These are phyloP conservation scores for Conops quadrifasciatus DNA, from an alignment of 2,888 invertebrate species.

Conservation along the genomic window DNA sequence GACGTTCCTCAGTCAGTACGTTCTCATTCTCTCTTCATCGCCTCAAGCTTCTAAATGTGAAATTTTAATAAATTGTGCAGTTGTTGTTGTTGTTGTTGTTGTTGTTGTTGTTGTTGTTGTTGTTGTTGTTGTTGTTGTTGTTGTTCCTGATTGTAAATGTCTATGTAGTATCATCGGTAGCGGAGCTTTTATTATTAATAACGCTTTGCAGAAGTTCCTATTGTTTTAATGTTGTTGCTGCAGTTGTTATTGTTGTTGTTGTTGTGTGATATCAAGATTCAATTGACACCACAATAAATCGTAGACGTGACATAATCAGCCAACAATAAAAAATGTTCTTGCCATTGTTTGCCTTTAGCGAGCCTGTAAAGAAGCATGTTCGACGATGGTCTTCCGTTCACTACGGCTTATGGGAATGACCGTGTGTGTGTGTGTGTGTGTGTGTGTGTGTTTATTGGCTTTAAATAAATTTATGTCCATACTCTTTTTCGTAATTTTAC, in stretches of 20 bases:
- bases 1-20: not conserved
- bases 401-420: too few species aligned
- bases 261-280: conserved; percentile 8
- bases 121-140: not conserved
- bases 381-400: not conserved
- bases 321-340: conserved; percentile 11
- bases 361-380: not conserved
- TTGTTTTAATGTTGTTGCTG: not conserved
- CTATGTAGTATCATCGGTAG: not conserved
- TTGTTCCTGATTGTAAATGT: not conserved
- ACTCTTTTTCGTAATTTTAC: too few species aligned
- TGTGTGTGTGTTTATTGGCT: not conserved
- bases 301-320: conserved; percentile 7
- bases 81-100: conserved; percentile 12
- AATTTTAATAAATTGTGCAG: conserved; percentile 1
- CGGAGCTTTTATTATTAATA: too few species aligned
- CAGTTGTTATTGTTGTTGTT: not conserved
- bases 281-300: conserved; percentile 9
- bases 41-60: not conserved
- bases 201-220: too few species aligned
- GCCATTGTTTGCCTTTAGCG: not conserved
- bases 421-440: not conserved
- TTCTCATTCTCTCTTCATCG: not conserved
- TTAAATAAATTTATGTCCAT: not conserved
- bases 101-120: conserved; percentile 2